Base-by-base conservation (phyloP, 2,888 invertebrate species). In the Callimorpha dominula region DNA sequence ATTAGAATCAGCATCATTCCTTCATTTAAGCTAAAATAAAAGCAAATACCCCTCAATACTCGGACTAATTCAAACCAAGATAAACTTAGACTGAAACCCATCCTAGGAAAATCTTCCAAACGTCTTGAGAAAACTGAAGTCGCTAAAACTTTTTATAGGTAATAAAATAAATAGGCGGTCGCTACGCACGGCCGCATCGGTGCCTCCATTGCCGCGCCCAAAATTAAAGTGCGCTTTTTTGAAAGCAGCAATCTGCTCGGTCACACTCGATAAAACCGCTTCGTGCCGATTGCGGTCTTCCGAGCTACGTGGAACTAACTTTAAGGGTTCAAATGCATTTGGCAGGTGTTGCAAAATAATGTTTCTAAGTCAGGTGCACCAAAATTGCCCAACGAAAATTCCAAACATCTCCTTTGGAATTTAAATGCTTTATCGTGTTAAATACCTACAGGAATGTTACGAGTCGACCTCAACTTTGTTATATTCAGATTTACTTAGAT, bases 161-260 rank as follows among this genome's bases (percentile, higher is more conserved):
- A 93, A 93, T 95, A 94, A 94, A 94, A 93, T 92, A 93, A 93
- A 93, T 92, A 92, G 90, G 91, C 88, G 87, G 88, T 87, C 86
- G 93, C 86, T 89, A 91, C 94, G 95, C 94, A 94, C 95, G 95
- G 88, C 84, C 86, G 91, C 87, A 82, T 81, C 84, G 86, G 82
- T 86, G 88, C 82, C 86, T 83, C 90, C 87, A 86, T 87, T 87
- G 87, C 88, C 86, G 86, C 85, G 89, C 85, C 90, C 93, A 89
- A 92, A 95, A 94, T 94, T 95, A 94, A 95, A 93, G 90, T 92
- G 92, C 89, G 93, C 93, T 93, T 94, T 94, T 93, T 94, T 91
- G 93, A 93, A 91, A 93, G 90, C 91, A 87, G 85, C 91, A 90
- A 92, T 91, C 92, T 90, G 85, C 89, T 89, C 91, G 89, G 95